Base-by-base conservation (phyloP, 2,888 invertebrate species). In the Lepidonotus clava region DNA sequence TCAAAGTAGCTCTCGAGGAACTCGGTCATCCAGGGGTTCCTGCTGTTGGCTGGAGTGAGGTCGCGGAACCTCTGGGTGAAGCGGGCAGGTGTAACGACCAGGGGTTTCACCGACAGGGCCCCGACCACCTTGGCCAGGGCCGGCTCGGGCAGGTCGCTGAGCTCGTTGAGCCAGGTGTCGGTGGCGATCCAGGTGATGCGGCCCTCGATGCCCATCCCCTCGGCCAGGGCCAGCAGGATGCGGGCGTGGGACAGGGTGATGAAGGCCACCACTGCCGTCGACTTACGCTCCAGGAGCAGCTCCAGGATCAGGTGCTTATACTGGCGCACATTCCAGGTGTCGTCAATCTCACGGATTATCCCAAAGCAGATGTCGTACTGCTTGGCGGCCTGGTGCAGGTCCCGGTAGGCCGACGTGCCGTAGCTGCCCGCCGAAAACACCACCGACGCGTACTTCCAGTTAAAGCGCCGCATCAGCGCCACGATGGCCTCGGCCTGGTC, bases 371-470 rank as follows among this genome's bases (percentile, higher is more conserved):
- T 88, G 8, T 87, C 86, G 8, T n/a, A 18, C 11, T 41, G 11
- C 4, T 36, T 46, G 0, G 21, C 53, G 6, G n/a, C 61, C 38
- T 66, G 41, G 4, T 83, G 53, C 71, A 67, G 5, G 40, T 53
- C 85, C 0, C 87, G 18, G 36, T 76, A 76, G 36, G 36, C 76
- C 2, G 36, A 36, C 8, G 76, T 40, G 40, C 87, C 91, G 85
- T 91, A 91, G 28, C 84, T 86, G 2, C 89, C 88, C 40, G 87
- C 87, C 2, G 88, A 66, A 84, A 88, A 90, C 28, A 91, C 24
- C 0, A 91, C 88, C 0, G 89, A 89, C 11, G 90, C 86, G 85
- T 89, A 91, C 18, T 89, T 88, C 90, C 90, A 91, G 36, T 88
- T 84, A 66, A 88, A 89, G 32, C 67, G 40, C 34, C 80, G 21